Percentiles rank a stretch among this genome's conserved stretches.
These are phyloP conservation scores for Ophion ventricosus DNA, from an alignment of 2,888 invertebrate species.

Conservation along the genomic window DNA sequence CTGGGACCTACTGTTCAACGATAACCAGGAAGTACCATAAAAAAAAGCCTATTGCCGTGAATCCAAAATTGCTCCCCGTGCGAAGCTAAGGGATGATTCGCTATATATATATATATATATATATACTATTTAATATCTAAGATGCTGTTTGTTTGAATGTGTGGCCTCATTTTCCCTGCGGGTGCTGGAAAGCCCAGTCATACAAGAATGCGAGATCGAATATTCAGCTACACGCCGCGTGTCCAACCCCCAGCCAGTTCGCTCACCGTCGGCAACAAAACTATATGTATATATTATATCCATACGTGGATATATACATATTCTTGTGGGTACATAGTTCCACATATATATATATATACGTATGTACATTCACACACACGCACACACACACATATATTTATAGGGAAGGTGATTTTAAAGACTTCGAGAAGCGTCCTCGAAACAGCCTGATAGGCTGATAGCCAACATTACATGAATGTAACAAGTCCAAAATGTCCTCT, in stretches of 20 bases:
- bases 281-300: background rate
- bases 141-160: constrained; percentile 26
- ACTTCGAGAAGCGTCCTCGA: background rate
- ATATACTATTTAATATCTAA: background rate
- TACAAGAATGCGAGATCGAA: constrained; percentile 57
- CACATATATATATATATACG: background rate
- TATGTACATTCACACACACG: background rate
- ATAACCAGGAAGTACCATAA: too few relatives aligned
- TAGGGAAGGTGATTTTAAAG: background rate
- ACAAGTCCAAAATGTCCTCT: background rate
- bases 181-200: constrained; percentile 17
- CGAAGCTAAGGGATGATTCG: too few relatives aligned
- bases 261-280: constrained; percentile 2
- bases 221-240: constrained; percentile 55
- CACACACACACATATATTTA: background rate
- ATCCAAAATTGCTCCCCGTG: too few relatives aligned
- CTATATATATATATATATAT: too few relatives aligned
- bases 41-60: too few relatives aligned
- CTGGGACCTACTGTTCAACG: too few relatives aligned
- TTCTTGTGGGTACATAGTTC: too few relatives aligned
- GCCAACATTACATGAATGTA: background rate
- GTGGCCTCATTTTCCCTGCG: background rate
- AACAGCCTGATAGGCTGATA: background rate
- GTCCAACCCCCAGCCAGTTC: constrained; percentile 42
- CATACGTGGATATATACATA: background rate